Base-by-base conservation (phyloP, 92 coral and sea anemone genomes). In the Epizoanthus scotinus region DNA sequence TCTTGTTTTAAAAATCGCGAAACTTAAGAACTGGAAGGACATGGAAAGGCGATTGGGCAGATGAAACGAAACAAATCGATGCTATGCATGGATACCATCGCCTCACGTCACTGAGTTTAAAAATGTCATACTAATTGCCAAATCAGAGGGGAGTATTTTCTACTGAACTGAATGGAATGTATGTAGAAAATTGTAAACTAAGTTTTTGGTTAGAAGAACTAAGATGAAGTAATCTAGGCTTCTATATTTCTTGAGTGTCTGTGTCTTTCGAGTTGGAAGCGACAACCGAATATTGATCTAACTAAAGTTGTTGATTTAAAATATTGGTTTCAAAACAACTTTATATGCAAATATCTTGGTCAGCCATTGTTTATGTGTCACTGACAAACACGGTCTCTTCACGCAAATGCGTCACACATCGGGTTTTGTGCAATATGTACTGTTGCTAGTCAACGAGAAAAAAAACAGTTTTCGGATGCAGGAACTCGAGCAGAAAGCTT, bases 341-440 rank as follows among this genome's bases (percentile, higher is more conserved):
- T n/a, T n/a, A n/a, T 63, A 64, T 64, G 70, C 70, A 15, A 64
- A 64, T 64, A 63, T 6, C 10, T 63, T 34, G 13, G 19, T 7
- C 28, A 19, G 42, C n/a, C 17, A 27, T 63, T 63, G 42, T 63
- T 63, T 63, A 17, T 62, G 12, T 26, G 25, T 18, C 29, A 29
- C 19, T 27, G 15, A 19, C 24, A 62, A 26, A 24, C 31, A 17
- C 31, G 8, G 19, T 62, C 67, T 10, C 15, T 64, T 64, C 44
- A 64, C 70, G 40, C 70, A 8, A 64, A n/a, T 15, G 17, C 70
- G 70, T 64, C 70, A 29, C n/a, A 64, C 52, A 64, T 17, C 8
- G n/a, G 19, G 8, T 34, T 34, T n/a, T n/a, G n/a, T 34, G 40
- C 4, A 5, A 34, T 34, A 8, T 38, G 20, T 20, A 13, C 40